A percentile compares a stretch with the other conserved stretches of the same genome.
These are phyloP conservation scores for Spisula solida DNA, from an alignment of 2,888 invertebrate species.

Conservation along the genomic window DNA sequence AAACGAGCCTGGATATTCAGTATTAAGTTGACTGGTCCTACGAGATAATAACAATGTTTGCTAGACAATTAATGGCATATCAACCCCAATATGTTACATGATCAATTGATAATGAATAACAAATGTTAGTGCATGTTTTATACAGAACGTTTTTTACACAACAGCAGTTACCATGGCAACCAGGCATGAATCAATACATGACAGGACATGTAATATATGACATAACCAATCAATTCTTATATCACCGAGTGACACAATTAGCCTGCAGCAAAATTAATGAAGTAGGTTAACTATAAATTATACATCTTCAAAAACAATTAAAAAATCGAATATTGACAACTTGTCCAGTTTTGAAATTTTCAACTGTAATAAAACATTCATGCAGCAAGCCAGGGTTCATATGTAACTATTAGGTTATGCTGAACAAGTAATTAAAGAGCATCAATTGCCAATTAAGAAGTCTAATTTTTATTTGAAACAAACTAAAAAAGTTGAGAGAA, in stretches of 20 bases:
- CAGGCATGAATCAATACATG: background rate
- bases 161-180: background rate
- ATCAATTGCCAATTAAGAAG: too few relatives aligned
- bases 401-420: too few relatives aligned
- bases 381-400: too few relatives aligned
- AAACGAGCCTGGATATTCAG: too few relatives aligned
- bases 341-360: background rate
- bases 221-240: background rate
- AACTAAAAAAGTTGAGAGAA: too few relatives aligned
- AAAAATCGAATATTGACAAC: background rate
- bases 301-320: background rate
- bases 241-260: background rate
- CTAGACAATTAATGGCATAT: too few relatives aligned
- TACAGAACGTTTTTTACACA: background rate
- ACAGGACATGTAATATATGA: background rate
- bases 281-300: background rate
- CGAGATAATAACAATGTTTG: too few relatives aligned
- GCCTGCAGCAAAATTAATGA: background rate
- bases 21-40: too few relatives aligned
- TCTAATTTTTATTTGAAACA: too few relatives aligned
- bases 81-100: too few relatives aligned
- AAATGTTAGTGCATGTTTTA: background rate
- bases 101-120: conserved; percentile 13
- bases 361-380: background rate
- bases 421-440: too few relatives aligned